These are phyloP conservation scores for Microdon myrmicae DNA, from an alignment of 2,888 invertebrate genomes.

Conservation along the genomic window DNA sequence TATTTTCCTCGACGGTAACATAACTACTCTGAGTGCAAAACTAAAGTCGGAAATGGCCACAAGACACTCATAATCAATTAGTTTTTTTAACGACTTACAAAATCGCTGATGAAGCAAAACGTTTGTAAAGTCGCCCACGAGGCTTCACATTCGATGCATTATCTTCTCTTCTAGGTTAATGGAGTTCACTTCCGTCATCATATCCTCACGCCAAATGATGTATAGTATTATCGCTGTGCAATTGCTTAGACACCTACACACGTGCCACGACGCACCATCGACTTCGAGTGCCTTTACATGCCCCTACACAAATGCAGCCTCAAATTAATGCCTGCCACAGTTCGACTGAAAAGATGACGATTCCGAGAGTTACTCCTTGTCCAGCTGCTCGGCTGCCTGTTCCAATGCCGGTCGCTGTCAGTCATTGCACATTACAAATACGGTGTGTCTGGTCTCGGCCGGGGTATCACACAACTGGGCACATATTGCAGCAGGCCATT, in stretches of 20 bases:
- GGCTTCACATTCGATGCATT: conserved; percentile 1
- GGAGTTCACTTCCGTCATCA: conserved; percentile 47
- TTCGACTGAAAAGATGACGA: conserved; percentile 1
- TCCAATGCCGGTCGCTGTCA: conserved; percentile 36
- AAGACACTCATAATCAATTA: no score
- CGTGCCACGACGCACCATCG: conserved; percentile 15
- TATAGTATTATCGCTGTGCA: conserved; percentile 39
- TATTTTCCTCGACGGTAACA: no score
- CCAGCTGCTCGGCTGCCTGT: conserved; percentile 22
- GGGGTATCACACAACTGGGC: conserved; percentile 34
- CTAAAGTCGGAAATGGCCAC: no score
- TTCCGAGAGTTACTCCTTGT: conserved; percentile 8
- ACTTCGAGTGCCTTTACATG: not conserved
- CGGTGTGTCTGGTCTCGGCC: conserved; percentile 35
- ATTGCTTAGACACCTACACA: conserved; percentile 47
- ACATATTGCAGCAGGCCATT: conserved; percentile 35
- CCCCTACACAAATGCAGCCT: conserved; percentile 1
- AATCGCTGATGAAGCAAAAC: no score
- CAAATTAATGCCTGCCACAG: conserved; percentile 37
- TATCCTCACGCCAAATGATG: conserved; percentile 43
- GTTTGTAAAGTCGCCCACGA: conserved; percentile 41
- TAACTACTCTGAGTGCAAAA: no score
- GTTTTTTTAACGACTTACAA: no score
- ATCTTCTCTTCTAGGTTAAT: conserved; percentile 31
- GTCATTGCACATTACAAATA: conserved; percentile 44